Base-by-base conservation (phyloP, 2,888 invertebrate genomes). In the Caenorhabditis sp. region DNA sequence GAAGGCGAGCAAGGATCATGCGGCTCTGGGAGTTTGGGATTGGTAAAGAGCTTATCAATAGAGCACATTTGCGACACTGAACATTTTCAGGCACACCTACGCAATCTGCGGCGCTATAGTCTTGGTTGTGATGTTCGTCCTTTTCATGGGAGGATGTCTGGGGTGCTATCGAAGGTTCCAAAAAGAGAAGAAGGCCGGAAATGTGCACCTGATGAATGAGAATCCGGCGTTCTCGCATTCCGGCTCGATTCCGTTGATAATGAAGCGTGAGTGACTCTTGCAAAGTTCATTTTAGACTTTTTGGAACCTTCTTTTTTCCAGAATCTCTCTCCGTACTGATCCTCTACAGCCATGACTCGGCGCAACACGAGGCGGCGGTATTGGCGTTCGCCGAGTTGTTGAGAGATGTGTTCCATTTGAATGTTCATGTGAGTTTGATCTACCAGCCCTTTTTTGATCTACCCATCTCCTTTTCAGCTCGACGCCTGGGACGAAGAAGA, bases 261-360 rank as follows among this genome's bases (percentile, higher is more conserved):
- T 80, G 66, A 72, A 73, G 26, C 72, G 80, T 73, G 49, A 66
- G 79, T 38, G 14, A 44, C 14, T 28, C 14, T 4, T 26, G 19
- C 31, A 64, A 35, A 22, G 31, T 7, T 31, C 5, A 31, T 6
- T 6, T 6, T 44, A 66, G 19, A 1, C 24, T 31, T 22, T 35
- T n/a, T 51, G 19, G 24, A 12, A 28, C 19, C 5, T 24, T 47
- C n/a, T 2, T 19, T 10, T 69, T 64, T 80, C 31, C 79, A 84
- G 80, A 84, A 73, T 66, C 63, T 10, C 8, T 73, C 0, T 90
- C 90, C 10, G 82, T 92, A 2, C 81, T 92, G 35, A 88, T 92
- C 66, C 77, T 92, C 35, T 92, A 92, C 70, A 80, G 90, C 12
- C 92, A 92, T 76, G 92, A 92, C 79, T 86, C 88, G 38, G 58